These are phyloP conservation scores for Tachypleus tridentatus DNA, from an alignment of 1,140 invertebrate genomes.

Conservation along the genomic window DNA sequence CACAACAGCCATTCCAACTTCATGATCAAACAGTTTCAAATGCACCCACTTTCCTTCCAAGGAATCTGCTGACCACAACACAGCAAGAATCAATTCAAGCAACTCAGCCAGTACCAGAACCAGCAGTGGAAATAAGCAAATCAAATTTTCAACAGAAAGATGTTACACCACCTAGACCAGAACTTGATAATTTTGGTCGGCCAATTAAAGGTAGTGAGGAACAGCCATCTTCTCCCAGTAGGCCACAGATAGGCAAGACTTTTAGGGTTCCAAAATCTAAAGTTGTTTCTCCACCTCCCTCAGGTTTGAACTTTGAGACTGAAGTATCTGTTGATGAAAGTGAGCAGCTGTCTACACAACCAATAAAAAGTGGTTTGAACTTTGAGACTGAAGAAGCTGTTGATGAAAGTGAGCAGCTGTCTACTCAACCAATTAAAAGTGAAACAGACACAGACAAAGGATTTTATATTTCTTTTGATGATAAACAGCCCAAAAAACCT, in stretches of 20 bases:
- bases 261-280: constrained; percentile 22
- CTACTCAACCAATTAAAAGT: constrained; percentile 18
- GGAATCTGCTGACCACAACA: constrained; percentile 3
- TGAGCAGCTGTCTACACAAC: constrained; percentile 17
- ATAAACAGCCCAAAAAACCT: constrained; percentile 64
- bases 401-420: constrained; percentile 2
- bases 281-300: constrained; percentile 15
- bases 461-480: constrained; percentile 91
- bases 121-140: not conserved
- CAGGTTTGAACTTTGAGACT: constrained; percentile 8
- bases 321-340: not conserved
- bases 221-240: constrained; percentile 19
- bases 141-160: not conserved
- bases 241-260: constrained; percentile 20
- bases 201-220: constrained; percentile 7
- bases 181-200: constrained; percentile 18
- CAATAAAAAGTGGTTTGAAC: constrained; percentile 18
- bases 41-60: too few relatives aligned
- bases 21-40: too few relatives aligned
- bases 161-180: not conserved
- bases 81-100: constrained; percentile 2
- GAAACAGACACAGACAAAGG: constrained; percentile 51
- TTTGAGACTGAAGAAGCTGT: constrained; percentile 54
- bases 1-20: constrained; percentile 1
- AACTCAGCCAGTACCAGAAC: constrained; percentile 2